phyloP scores from a whole-genome alignment of 2,888 invertebrate genomes.

The Eremobia ochroleuca region DNA sequence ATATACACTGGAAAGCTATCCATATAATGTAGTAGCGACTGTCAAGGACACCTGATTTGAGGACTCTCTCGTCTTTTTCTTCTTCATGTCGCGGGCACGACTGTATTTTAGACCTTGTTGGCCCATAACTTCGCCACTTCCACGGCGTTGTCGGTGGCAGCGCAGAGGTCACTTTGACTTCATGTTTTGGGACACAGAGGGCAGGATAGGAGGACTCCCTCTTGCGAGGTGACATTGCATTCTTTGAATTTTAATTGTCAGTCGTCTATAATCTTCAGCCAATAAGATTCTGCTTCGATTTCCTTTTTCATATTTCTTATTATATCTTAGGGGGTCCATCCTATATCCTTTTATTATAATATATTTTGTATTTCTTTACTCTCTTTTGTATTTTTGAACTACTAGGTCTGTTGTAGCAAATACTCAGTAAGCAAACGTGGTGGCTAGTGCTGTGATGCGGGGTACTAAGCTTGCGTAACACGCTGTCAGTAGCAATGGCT shows the following conservation, averaged over 20 bases:
- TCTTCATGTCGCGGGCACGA: background rate
- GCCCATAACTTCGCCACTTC: background rate
- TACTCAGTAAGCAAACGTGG: background rate
- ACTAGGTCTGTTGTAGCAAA: background rate
- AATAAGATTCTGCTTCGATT: background rate
- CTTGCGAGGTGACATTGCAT: background rate
- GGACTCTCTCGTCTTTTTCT: background rate
- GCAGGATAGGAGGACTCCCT: background rate
- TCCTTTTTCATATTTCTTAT: background rate
- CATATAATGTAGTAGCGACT: background rate
- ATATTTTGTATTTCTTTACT: background rate
- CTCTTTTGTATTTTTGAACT: background rate
- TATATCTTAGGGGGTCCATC: background rate
- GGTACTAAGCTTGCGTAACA: background rate
- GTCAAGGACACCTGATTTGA: background rate
- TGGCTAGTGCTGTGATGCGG: background rate
- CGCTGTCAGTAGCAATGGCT: background rate
- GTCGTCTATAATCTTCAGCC: background rate
- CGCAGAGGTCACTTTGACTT: background rate
- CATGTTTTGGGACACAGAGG: background rate
- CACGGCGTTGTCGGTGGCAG: background rate
- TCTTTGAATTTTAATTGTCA: background rate
- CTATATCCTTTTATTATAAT: background rate
- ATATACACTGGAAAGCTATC: background rate
- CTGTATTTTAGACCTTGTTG: background rate